Percentiles rank a stretch among this genome's conserved stretches.
Conservation (phyloP, 1,140 invertebrate genomes). For the Apis mellifera region Amel_HAv3.1 CM009943.2:11116501-11117000, state of each 20-base stretch:
- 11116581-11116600: too few relatives aligned
- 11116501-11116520: too few relatives aligned
- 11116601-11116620: too few relatives aligned
- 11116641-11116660: too few relatives aligned
- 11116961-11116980: constrained; percentile 25
- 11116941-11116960: constrained; percentile 22
- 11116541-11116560: too few relatives aligned
- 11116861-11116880: constrained; percentile 48
- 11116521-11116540: too few relatives aligned
- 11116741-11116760: constrained; percentile 6
- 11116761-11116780: constrained; percentile 48
- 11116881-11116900: constrained; percentile 28
- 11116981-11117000: neutral
- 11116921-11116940: constrained; percentile 27
- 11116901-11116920: constrained; percentile 29
- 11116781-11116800: constrained; percentile 21
- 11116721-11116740: constrained; percentile 2
- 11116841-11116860: constrained; percentile 31
- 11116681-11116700: constrained; percentile 3
- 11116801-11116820: constrained; percentile 24
- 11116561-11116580: too few relatives aligned
- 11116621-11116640: too few relatives aligned
- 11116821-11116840: constrained; percentile 27
- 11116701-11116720: constrained; percentile 19
- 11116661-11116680: too few relatives aligned